Percentiles rank a stretch among this genome's conserved stretches.
These are phyloP conservation scores for Pogonophryne albipinna DNA, from an alignment of 2,797 vertebrate genomes.

Conservation along the genomic window DNA sequence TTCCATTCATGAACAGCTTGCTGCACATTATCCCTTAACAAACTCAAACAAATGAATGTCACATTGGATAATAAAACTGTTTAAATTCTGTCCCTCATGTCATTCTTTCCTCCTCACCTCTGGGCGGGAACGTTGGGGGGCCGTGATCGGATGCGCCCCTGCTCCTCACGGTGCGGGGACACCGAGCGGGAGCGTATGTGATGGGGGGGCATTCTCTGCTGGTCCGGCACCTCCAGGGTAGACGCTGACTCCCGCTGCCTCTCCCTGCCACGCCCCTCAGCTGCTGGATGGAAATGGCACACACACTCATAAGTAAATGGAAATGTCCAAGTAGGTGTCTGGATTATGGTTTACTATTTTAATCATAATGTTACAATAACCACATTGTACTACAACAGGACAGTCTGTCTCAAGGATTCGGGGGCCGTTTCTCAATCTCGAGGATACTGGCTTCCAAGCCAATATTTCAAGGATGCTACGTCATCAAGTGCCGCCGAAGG, in stretches of 20 bases:
- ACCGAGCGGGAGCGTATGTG: slow-evolving; percentile 97
- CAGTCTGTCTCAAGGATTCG: slow-evolving; percentile 21
- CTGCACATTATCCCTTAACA: too few relatives aligned
- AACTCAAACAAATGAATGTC: too few relatives aligned
- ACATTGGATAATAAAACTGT: too few relatives aligned
- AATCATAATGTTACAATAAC: too few relatives aligned
- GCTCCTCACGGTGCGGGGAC: slow-evolving; percentile 95
- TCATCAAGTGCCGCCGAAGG: too few relatives aligned
- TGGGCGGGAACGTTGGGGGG: slow-evolving; percentile 95
- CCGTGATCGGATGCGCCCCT: slow-evolving; percentile 92
- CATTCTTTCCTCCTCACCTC: slow-evolving; percentile 85
- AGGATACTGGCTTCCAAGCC: too few relatives aligned
- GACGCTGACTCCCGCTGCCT: slow-evolving; percentile 83
- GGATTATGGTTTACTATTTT: too few relatives aligned
- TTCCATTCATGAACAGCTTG: too few relatives aligned
- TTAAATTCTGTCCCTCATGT: too few relatives aligned
- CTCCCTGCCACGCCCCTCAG: slow-evolving; percentile 88
- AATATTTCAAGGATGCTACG: too few relatives aligned
- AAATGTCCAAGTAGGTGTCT: background rate
- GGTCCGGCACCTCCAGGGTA: slow-evolving; percentile 96
- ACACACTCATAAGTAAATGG: slow-evolving; percentile 11
- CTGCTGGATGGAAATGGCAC: slow-evolving; percentile 56
- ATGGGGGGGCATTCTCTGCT: slow-evolving; percentile 87
- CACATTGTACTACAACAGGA: background rate
- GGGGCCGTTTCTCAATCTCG: too few relatives aligned